phyloP scores from a whole-genome alignment of 2,888 invertebrate species.

The Amitus sp. region DNA sequence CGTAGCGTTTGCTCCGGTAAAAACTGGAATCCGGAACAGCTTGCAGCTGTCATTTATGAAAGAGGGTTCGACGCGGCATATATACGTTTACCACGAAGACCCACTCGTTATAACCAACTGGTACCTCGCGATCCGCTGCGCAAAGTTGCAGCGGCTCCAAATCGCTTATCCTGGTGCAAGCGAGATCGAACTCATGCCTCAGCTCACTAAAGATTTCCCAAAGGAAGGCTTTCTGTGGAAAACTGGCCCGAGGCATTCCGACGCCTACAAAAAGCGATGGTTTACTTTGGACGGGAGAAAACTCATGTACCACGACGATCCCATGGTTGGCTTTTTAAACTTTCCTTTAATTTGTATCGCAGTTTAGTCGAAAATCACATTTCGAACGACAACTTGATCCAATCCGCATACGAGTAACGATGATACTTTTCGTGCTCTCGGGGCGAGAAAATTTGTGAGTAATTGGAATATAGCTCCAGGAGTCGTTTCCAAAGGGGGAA shows the following conservation, averaged over 20 bases:
- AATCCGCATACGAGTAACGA: too few species aligned
- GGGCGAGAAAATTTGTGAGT: too few species aligned
- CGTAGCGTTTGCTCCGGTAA: conserved; percentile 84
- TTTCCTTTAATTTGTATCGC: too few species aligned
- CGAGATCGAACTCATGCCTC: conserved; percentile 77
- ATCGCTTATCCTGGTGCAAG: conserved; percentile 84
- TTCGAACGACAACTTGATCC: too few species aligned
- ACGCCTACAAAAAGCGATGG: conserved; percentile 88
- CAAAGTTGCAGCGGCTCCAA: conserved; percentile 83
- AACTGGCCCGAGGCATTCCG: conserved; percentile 84
- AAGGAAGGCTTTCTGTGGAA: conserved; percentile 91
- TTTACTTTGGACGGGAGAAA: conserved; percentile 89
- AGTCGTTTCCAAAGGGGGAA: conserved; percentile 91
- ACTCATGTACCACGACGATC: conserved; percentile 92
- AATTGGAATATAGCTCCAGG: too few species aligned
- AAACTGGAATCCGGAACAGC: conserved; percentile 82
- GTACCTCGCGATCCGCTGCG: conserved; percentile 86
- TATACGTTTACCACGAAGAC: conserved; percentile 88
- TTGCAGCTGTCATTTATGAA: conserved; percentile 85
- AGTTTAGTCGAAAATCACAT: too few species aligned
- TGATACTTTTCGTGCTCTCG: too few species aligned
- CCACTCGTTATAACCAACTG: conserved; percentile 87
- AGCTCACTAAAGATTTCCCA: conserved; percentile 83
- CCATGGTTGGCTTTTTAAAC: too few species aligned
- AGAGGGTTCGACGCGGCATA: conserved; percentile 86